Conservation (phyloP, 1,140 invertebrate species). For the Drosophila pseudoobscura region DNA sequence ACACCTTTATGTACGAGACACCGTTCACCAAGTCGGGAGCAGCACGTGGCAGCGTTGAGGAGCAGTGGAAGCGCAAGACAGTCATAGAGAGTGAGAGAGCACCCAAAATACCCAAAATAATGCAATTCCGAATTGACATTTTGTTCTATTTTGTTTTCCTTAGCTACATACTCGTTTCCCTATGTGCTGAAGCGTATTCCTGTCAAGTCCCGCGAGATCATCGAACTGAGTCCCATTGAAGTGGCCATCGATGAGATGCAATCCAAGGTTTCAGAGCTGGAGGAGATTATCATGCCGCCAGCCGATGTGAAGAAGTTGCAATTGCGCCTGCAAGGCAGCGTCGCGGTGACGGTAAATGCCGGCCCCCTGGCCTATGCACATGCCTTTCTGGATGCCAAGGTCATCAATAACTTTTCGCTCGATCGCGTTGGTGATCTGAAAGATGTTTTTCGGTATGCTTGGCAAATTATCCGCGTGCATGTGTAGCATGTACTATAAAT, state of each 20-base stretch:
- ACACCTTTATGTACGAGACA: constrained; percentile 95
- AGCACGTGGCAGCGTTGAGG: constrained; percentile 91
- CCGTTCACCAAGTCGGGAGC: constrained; percentile 94
- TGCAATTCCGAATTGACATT: neutral
- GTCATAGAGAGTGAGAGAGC: constrained; percentile 89
- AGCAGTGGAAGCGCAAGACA: constrained; percentile 94
- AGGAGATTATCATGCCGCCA: constrained; percentile 91
- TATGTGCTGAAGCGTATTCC: constrained; percentile 95
- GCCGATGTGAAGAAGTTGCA: constrained; percentile 95
- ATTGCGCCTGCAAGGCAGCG: constrained; percentile 93
- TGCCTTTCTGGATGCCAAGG: constrained; percentile 91
- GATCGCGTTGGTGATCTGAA: constrained; percentile 93
- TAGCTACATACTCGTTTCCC: constrained; percentile 93
- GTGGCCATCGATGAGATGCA: constrained; percentile 97
- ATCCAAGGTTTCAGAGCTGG: constrained; percentile 91
- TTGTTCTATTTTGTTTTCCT: neutral
- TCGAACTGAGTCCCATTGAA: constrained; percentile 95
- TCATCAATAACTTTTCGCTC: constrained; percentile 88
- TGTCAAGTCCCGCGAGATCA: constrained; percentile 88
- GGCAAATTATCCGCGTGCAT: constrained; percentile 8
- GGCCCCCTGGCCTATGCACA: constrained; percentile 96
- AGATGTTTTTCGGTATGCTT: constrained; percentile 92
- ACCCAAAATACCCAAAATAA: neutral
- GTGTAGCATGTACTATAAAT: neutral
- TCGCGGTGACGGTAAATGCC: constrained; percentile 97